Conservation (phyloP, 2,113 vertebrate species). For the Caranx ignobilis region DNA sequence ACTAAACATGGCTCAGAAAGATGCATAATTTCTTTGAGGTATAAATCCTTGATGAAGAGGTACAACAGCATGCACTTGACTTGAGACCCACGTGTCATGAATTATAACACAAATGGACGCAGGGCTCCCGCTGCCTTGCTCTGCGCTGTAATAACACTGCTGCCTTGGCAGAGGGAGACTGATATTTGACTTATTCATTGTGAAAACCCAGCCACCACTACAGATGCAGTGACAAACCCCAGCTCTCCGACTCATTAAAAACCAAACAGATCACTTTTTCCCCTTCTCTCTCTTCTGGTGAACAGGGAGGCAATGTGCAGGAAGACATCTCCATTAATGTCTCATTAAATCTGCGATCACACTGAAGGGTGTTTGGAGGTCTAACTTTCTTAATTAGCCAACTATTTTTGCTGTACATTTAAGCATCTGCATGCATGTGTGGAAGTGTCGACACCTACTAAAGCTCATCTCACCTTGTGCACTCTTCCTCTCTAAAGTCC, state of each 20-base stretch:
- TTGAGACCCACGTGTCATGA: slow-evolving; percentile 22
- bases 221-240: slow-evolving; percentile 60
- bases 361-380: slow-evolving; percentile 69
- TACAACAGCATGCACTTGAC: slow-evolving; percentile 24
- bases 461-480: slow-evolving; percentile 41
- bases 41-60: slow-evolving; percentile 51
- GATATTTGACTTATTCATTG: slow-evolving; percentile 60
- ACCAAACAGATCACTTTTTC: slow-evolving; percentile 52
- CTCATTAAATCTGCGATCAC: slow-evolving; percentile 71
- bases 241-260: slow-evolving; percentile 73
- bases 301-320: slow-evolving; percentile 41
- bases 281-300: slow-evolving; percentile 21
- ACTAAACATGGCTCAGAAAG: slow-evolving; percentile 19
- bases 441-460: slow-evolving; percentile 40
- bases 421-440: slow-evolving; percentile 49
- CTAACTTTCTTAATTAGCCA: slow-evolving; percentile 64
- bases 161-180: slow-evolving; percentile 26
- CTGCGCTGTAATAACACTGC: slow-evolving; percentile 12
- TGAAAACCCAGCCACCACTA: slow-evolving; percentile 40
- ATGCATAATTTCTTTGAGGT: slow-evolving; percentile 25
- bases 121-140: slow-evolving; percentile 11
- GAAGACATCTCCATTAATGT: slow-evolving; percentile 71
- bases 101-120: slow-evolving; percentile 38
- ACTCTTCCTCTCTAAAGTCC: slow-evolving; percentile 16
- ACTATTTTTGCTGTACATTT: slow-evolving; percentile 48